These are phyloP conservation scores for Scolopax rusticola DNA, from an alignment of 2,797 vertebrate genomes.

Conservation along the genomic window DNA sequence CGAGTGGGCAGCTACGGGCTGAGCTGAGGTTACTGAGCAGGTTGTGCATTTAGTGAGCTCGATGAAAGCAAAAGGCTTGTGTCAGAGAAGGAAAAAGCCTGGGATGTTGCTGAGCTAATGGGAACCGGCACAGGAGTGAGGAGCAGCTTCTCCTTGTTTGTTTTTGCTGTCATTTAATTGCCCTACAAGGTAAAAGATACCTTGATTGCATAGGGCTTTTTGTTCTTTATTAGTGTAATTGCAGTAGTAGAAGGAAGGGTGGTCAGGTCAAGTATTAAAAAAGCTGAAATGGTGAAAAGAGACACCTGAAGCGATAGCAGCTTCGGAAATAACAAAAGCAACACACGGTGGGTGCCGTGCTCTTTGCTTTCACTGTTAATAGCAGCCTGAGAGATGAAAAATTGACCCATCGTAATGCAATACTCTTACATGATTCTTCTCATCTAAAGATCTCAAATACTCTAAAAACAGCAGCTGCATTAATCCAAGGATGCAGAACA, in stretches of 20 bases:
- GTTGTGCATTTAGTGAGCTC: accelerated
- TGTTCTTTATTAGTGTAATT: not conserved
- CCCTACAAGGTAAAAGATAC: not conserved
- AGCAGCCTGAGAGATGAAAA: not conserved
- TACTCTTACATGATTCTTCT: not conserved
- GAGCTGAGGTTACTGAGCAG: not conserved
- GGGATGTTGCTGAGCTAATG: not conserved
- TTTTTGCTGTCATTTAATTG: not conserved
- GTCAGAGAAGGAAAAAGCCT: not conserved
- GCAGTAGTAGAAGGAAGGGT: not conserved
- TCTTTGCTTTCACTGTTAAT: not conserved
- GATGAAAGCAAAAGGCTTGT: not conserved
- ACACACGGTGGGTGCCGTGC: not conserved
- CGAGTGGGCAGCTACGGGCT: not conserved
- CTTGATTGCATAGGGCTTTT: not conserved
- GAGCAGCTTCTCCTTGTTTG: not conserved
- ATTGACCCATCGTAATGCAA: not conserved
- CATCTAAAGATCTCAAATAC: not conserved
- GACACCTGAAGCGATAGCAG: not conserved
- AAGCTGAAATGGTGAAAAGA: not conserved
- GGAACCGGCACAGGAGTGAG: not conserved
- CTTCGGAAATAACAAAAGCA: not conserved
- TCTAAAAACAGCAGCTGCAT: not conserved
- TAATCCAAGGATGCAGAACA: not conserved
- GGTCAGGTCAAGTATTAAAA: not conserved